Evolutionary conservation across 1,140 invertebrate genomes (phyloP), one percentile per base, ranked within the genome.

Genomic region (Cydia amplana): DNA sequence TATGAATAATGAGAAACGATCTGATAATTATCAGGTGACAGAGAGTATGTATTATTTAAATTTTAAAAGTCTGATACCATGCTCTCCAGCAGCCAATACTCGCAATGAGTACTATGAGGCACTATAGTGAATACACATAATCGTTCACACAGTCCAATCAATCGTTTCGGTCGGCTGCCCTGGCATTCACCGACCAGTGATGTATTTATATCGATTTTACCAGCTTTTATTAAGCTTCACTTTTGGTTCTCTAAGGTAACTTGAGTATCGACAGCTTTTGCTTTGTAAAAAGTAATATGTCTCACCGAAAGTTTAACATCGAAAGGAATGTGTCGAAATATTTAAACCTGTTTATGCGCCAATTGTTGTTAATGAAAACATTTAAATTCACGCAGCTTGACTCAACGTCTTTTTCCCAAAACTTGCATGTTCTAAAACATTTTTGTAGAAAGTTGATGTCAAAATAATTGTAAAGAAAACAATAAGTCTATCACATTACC

Each of bases 111-210:
- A 74, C 46, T 74, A 63, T 63, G 25, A 70, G 32, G 65, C 65
- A 70, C 65, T 70, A 70, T 20, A 32, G 67, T 77, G 81, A 85
- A 84, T 82, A 83, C 87, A 84, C 78, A 84, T 83, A 85, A 84
- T 83, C 84, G 79, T 87, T 87, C 86, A 85, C 85, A 86, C 81
- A 78, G 82, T 79, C 81, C 87, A 87, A 87, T 89, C 85, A 85
- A 87, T 87, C 82, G 82, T 74, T 74, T 74, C 78, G 74, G 77
- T 75, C 67, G 79, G 74, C 73, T 76, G 79, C 75, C 82, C 28
- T 60, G 74, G 78, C 78, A 40, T 23, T 60, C 18, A 43, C 55
- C 60, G 25, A 55, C 55, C 7, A 60, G 55, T 60, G 55, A 60
- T 60, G 55, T 60, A 60, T 60, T 60, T 60, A n/a, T 60, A 60